Evolutionary conservation across 2,888 invertebrate species (phyloP).

Genomic region (Acheta domesticus): DNA sequence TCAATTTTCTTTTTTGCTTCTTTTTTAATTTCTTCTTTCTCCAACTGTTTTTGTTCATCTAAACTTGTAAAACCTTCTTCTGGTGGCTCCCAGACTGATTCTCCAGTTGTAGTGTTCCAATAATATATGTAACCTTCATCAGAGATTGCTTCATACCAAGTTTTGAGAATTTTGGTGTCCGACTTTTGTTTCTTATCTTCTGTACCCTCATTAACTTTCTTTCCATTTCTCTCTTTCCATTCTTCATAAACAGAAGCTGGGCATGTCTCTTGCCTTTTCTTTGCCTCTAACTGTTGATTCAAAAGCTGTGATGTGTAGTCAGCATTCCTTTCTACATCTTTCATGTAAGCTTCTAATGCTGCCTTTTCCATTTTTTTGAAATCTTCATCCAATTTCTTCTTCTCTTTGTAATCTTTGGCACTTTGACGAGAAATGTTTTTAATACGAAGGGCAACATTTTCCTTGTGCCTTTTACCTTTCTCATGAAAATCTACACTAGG

Average conservation of each 20-base stretch:
- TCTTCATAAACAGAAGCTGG: background rate
- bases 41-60: slow-evolving; percentile 59
- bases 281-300: background rate
- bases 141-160: slow-evolving; percentile 77
- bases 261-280: background rate
- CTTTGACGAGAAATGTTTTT: slow-evolving; percentile 81
- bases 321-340: background rate
- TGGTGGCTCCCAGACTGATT: slow-evolving; percentile 74
- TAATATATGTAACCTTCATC: slow-evolving; percentile 78
- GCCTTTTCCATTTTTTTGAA: no score
- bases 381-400: no score
- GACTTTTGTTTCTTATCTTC: background rate
- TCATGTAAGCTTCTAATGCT: background rate
- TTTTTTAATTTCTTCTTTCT: slow-evolving; percentile 51
- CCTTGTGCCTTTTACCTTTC: slow-evolving; percentile 86
- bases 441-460: slow-evolving; percentile 83
- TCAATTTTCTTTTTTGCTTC: slow-evolving; percentile 48
- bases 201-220: background rate
- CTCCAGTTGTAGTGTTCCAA: slow-evolving; percentile 63
- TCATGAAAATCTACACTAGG: slow-evolving; percentile 96
- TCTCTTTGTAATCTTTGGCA: slow-evolving; percentile 72
- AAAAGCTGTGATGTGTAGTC: background rate
- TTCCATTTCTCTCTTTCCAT: background rate
- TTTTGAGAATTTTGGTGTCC: slow-evolving; percentile 42
- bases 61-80: slow-evolving; percentile 66